Conservation (phyloP, 2,888 invertebrate species). For the Luffia ferchaultella region DNA sequence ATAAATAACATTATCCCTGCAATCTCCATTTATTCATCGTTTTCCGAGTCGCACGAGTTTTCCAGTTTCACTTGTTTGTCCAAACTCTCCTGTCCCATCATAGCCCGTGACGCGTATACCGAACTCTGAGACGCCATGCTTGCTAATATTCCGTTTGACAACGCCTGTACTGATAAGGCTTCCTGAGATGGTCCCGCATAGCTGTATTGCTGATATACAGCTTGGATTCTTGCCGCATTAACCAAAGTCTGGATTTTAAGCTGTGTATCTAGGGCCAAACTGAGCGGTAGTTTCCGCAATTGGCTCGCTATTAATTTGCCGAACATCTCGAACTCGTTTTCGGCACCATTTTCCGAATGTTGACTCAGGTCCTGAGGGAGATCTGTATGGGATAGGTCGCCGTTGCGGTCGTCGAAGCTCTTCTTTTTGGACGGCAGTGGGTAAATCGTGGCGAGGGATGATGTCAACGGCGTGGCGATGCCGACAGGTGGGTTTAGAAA, state of each 20-base stretch:
- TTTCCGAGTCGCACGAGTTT: slow-evolving; percentile 45
- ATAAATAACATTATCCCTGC: slow-evolving; percentile 7
- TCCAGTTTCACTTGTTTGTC: slow-evolving; percentile 45
- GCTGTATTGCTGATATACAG: slow-evolving; percentile 57
- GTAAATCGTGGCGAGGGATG: slow-evolving; percentile 53
- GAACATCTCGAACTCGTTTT: slow-evolving; percentile 60
- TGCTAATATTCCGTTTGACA: slow-evolving; percentile 53
- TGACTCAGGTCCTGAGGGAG: slow-evolving; percentile 54
- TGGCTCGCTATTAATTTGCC: slow-evolving; percentile 57
- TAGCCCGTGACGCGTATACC: slow-evolving; percentile 31
- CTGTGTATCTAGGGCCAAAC: slow-evolving; percentile 53
- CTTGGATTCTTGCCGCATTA: slow-evolving; percentile 53
- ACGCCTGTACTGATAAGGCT: slow-evolving; percentile 49
- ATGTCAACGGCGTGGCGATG: slow-evolving; percentile 53
- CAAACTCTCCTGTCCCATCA: slow-evolving; percentile 43
- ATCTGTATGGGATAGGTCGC: slow-evolving; percentile 36
- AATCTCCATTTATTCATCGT: slow-evolving; percentile 34
- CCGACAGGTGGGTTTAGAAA: slow-evolving; percentile 58
- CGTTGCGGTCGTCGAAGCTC: slow-evolving; percentile 29
- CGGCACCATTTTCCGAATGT: slow-evolving; percentile 51
- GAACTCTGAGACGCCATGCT: slow-evolving; percentile 46
- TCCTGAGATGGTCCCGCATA: slow-evolving; percentile 57
- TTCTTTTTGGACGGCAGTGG: slow-evolving; percentile 48
- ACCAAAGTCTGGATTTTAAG: slow-evolving; percentile 55
- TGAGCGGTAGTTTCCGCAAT: slow-evolving; percentile 48